Percentiles rank a stretch among this genome's conserved stretches.
These are phyloP conservation scores for Lamellibrachia columna DNA, from an alignment of 2,888 invertebrate species.

Conservation along the genomic window DNA sequence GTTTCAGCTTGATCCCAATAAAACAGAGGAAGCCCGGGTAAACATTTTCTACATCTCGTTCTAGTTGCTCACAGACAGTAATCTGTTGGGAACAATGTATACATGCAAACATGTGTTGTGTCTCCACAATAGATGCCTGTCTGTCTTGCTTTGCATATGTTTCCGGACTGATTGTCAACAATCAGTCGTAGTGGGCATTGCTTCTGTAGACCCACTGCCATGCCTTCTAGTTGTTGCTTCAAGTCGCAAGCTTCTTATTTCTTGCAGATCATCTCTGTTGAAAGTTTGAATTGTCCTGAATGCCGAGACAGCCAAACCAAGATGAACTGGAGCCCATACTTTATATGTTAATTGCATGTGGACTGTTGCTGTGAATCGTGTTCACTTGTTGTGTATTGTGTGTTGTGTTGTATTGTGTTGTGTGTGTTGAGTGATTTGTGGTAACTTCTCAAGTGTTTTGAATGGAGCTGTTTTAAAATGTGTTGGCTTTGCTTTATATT, in stretches of 20 bases:
- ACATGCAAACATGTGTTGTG: not conserved
- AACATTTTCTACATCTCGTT: conserved; percentile 9
- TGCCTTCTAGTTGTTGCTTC: not conserved
- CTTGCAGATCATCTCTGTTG: not conserved
- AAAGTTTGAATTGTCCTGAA: not conserved
- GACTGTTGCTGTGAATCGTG: not conserved
- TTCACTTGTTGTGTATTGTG: not conserved
- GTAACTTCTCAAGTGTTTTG: not conserved
- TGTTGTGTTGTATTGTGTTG: not conserved
- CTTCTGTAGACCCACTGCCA: not conserved
- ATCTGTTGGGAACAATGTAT: not conserved
- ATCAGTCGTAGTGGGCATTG: not conserved
- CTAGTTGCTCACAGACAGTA: not conserved
- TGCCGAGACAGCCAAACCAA: not conserved
- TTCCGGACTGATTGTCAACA: not conserved
- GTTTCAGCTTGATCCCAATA: conserved; percentile 16
- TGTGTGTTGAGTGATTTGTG: not conserved
- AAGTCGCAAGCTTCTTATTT: not conserved
- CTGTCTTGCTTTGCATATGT: not conserved
- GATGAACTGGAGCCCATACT: not conserved
- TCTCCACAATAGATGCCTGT: not conserved
- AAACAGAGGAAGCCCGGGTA: not conserved
- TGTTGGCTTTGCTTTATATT: not conserved
- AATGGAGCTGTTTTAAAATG: not conserved
- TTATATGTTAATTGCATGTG: not conserved